Evolutionary conservation across 2,113 vertebrate genomes (phyloP).

Genomic region (Epinephelus lanceolatus): DNA sequence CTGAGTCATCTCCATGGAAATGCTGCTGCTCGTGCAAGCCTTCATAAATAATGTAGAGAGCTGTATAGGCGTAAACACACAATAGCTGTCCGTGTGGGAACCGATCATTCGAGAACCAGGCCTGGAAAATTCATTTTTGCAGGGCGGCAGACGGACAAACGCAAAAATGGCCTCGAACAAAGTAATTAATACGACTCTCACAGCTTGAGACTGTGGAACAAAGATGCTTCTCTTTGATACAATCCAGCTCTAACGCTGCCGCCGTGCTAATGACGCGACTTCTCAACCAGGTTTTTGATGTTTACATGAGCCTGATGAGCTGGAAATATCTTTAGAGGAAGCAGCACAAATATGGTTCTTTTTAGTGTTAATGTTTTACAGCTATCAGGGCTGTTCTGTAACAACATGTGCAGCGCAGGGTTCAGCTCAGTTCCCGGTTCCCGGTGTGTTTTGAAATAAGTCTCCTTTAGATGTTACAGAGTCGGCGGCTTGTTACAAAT

Average conservation of each 20-base stretch:
- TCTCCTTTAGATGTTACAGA: neutral
- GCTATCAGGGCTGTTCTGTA: no score
- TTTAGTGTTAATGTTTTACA: neutral
- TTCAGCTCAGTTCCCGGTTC: neutral
- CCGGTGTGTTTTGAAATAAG: neutral
- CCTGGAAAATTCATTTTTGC: neutral
- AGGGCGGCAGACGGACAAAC: constrained; percentile 4
- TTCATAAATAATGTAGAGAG: constrained; percentile 64
- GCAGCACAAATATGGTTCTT: neutral
- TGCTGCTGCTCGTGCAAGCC: constrained; percentile 24
- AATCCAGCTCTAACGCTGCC: neutral
- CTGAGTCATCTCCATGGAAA: constrained; percentile 19
- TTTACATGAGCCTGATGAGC: constrained; percentile 12
- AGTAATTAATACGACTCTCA: constrained; percentile 2
- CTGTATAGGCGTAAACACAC: neutral
- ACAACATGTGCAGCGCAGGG: neutral
- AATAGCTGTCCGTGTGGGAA: neutral
- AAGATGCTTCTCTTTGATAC: constrained; percentile 27
- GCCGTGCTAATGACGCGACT: neutral
- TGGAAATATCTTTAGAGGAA: neutral
- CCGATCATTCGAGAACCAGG: neutral
- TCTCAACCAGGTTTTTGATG: neutral
- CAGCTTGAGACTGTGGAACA: constrained; percentile 14
- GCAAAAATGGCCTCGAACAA: neutral
- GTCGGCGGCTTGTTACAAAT: no score